Evolutionary conservation across 2,797 vertebrate genomes (phyloP), one percentile per base, ranked within the genome.

Genomic region (Premnoplex brunnescens): DNA sequence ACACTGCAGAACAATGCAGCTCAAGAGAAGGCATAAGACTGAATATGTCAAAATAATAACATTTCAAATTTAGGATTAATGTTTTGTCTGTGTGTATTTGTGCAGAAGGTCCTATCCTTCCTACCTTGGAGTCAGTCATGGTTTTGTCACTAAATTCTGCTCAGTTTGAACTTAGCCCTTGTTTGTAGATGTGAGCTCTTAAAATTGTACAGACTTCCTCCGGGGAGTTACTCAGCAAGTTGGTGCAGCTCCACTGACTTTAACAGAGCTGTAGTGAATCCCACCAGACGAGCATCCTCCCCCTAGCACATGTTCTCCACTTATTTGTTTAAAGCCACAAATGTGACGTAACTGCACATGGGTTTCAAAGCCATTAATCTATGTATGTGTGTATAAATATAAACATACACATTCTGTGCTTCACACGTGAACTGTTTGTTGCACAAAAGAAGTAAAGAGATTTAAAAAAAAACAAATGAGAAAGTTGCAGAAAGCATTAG

Each of bases 401-500:
- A 87, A 88, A 84, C 62, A 88, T 67, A 90, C 44, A 20, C 32
- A 12, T 77, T 88, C 43, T 85, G 90, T 95, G 91, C 91, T 96
- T 95, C 89, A 96, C 66, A 67, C 56, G 94, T 90, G 91, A 93
- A 78, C 52, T 49, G 49, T 27, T 68, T 68, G 54, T 95, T 93
- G 34, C 75, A 89, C 93, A 91, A 96, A 95, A 94, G 91, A 95
- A 78, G 58, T 78, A 78, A 63, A 89, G 69, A 94, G 48, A 89
- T 94, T 91, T 36, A 24, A 83, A 58, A 60, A 37, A 34, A 36
- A 79, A 56, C 1, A 8, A 34, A 58, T 5, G 51, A 43, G 66
- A 71, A 75, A 95, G 73, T 89, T 95, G 86, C 69, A 86, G 80
- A 93, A 97, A 97, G 91, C 87, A 93, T 89, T 83, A 95, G 58